Base-by-base conservation (phyloP, 2,113 vertebrate species). In the Eulemur macaco region DNA sequence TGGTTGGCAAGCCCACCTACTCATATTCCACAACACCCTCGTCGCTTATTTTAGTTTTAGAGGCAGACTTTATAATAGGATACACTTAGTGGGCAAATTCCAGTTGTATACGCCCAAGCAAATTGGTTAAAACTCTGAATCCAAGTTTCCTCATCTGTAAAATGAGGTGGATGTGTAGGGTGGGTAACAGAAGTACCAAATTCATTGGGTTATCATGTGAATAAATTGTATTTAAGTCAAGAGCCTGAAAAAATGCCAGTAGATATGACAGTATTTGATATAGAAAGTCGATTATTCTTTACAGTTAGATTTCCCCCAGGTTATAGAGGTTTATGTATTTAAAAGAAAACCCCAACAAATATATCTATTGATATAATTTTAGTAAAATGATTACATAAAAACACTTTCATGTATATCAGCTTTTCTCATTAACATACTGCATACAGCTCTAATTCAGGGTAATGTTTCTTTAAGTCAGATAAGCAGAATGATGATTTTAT, bases 1-100 rank as follows among this genome's bases (percentile, higher is more conserved):
- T 92, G 58, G 25, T 94, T 95, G 86, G 66, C 71, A 93, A 85
- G 21, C 60, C 84, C 63, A 56, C n/a, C 47, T 45, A 21, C 68
- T 91, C 60, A 25, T 52, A 58, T 86, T 78, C 81, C 37, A 54
- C 25, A 78, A 54, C 8, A 54, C 77, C 54, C 42, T 93, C 15
- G 1, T n/a, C 86, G 52, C 81, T 89, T 81, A 69, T 76, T 82
- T 82, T 34, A 39, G 20, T 85, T 92, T 94, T 39, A 86, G 52
- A 85, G 37, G 56, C n/a, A 89, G 71, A n/a, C 45, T 94, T 81
- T 25, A 3, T 56, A 52, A 64, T 14, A 82, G 34, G 42, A 63
- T 34, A 89, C 74, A 50, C 39, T 82, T 82, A 45, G 25, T 63
- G 42, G 74, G 63, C 13, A 66, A 71, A 66, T 80, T 87, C 47